A percentile compares a stretch with the other conserved stretches of the same genome.
Evolutionary conservation across 2,888 invertebrate genomes (phyloP).

Genomic region (Caenorhabditis japonica): DNA sequence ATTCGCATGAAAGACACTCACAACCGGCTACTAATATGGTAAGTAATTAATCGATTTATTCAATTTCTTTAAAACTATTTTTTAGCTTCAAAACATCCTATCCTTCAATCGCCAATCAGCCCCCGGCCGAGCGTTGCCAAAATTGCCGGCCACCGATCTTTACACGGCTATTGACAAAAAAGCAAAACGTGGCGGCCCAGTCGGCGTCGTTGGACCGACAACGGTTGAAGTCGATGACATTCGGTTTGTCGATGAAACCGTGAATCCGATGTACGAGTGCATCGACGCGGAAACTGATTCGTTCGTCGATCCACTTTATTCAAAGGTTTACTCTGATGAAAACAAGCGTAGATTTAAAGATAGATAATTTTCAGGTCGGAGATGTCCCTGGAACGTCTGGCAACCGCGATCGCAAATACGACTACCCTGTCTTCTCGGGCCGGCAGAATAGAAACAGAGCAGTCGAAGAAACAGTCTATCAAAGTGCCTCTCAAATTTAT

Average conservation of each 20-base stretch:
- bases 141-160: conserved; percentile 60
- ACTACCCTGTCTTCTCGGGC: conserved; percentile 68
- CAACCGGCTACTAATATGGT: conserved; percentile 50
- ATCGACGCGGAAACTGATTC: conserved; percentile 72
- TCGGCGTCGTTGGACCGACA: conserved; percentile 25
- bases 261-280: conserved; percentile 71
- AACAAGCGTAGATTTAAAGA: too few relatives aligned
- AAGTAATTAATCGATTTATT: too few relatives aligned
- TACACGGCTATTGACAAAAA: conserved; percentile 64
- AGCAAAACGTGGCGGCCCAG: conserved; percentile 28
- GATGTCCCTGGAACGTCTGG: conserved; percentile 37
- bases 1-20: conserved; percentile 53
- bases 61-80: conserved; percentile 6
- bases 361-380: conserved; percentile 45
- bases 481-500: conserved; percentile 74
- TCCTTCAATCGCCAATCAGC: conserved; percentile 52
- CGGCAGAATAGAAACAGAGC: conserved; percentile 27
- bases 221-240: conserved; percentile 56
- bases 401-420: conserved; percentile 59
- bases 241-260: conserved; percentile 63
- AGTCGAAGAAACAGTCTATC: conserved; percentile 62
- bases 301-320: conserved; percentile 71
- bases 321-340: conserved; percentile 65
- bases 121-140: conserved; percentile 61
- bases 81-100: conserved; percentile 36